These are phyloP conservation scores for Megalurothrips usitatus DNA, from an alignment of 2,888 invertebrate species.

Conservation along the genomic window DNA sequence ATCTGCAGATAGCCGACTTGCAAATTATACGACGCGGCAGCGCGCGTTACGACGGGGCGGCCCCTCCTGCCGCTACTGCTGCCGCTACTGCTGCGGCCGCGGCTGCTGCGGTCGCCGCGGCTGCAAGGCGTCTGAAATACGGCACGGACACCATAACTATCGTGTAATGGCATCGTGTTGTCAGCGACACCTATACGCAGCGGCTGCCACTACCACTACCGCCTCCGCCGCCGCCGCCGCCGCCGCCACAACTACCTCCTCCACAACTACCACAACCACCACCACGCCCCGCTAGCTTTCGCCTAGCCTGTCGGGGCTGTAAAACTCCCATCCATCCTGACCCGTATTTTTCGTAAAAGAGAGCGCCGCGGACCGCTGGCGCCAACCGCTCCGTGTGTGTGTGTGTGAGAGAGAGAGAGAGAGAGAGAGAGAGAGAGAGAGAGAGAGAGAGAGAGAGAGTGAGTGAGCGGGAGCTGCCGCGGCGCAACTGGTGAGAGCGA, in stretches of 20 bases:
- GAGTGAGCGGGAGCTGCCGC: too few relatives aligned
- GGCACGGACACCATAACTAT: slow-evolving; percentile 19
- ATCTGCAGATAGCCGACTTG: slow-evolving; percentile 24
- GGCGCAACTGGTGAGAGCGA: too few relatives aligned
- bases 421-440: too few relatives aligned
- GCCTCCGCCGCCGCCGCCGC: neutral
- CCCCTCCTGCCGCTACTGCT: too few relatives aligned
- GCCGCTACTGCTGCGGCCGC: too few relatives aligned
- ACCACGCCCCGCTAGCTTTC: neutral
- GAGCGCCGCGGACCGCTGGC: too few relatives aligned
- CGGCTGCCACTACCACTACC: neutral
- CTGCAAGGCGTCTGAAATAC: slow-evolving; percentile 11
- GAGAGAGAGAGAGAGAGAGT: too few relatives aligned
- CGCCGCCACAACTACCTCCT: neutral
- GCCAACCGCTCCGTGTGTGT: neutral
- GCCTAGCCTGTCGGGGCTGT: too few relatives aligned
- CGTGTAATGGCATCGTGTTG: neutral
- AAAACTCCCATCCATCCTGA: too few relatives aligned
- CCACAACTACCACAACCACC: neutral
- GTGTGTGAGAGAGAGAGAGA: too few relatives aligned
- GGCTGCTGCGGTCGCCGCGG: neutral
- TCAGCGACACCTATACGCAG: neutral
- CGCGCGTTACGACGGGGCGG: neutral
- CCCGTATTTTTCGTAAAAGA: too few relatives aligned
- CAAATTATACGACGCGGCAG: slow-evolving; percentile 10